Percentiles rank a stretch among this genome's conserved stretches.
Conservation (phyloP, 2,888 invertebrate genomes). For the Dryococelus australis region DNA sequence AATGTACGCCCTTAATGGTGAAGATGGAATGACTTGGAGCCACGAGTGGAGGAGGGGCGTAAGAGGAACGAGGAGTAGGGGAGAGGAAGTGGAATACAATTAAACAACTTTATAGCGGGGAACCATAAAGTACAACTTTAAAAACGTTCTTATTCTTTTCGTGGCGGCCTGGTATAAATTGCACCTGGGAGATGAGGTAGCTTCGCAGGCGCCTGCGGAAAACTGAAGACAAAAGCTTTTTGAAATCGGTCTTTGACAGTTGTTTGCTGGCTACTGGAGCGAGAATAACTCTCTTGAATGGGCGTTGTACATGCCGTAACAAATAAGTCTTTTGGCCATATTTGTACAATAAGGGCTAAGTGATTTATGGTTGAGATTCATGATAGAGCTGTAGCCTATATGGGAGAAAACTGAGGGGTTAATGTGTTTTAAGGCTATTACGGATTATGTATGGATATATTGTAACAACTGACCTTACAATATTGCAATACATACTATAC, state of each 20-base stretch:
- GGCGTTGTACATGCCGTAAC: not conserved
- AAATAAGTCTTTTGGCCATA: too few relatives aligned
- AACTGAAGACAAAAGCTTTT: not conserved
- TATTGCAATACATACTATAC: too few relatives aligned
- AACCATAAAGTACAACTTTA: not conserved
- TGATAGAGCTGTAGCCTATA: too few relatives aligned
- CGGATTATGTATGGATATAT: too few relatives aligned
- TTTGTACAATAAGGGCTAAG: too few relatives aligned
- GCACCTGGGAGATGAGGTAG: not conserved
- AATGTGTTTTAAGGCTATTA: too few relatives aligned
- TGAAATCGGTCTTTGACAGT: not conserved
- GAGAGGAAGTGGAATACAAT: not conserved
- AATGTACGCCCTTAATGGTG: not conserved
- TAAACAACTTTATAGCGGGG: not conserved
- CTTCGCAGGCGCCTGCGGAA: not conserved
- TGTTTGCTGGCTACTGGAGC: not conserved
- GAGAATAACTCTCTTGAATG: not conserved
- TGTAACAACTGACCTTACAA: too few relatives aligned
- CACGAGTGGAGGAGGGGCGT: not conserved
- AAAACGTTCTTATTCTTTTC: not conserved
- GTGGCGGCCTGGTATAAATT: not conserved
- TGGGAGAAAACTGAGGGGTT: too few relatives aligned
- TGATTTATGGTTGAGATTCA: too few relatives aligned
- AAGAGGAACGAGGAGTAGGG: not conserved
- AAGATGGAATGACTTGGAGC: not conserved